A percentile compares a stretch with the other conserved stretches of the same genome.
phyloP scores from a whole-genome alignment of 2,888 invertebrate species.

The Lobophora halterata region DNA sequence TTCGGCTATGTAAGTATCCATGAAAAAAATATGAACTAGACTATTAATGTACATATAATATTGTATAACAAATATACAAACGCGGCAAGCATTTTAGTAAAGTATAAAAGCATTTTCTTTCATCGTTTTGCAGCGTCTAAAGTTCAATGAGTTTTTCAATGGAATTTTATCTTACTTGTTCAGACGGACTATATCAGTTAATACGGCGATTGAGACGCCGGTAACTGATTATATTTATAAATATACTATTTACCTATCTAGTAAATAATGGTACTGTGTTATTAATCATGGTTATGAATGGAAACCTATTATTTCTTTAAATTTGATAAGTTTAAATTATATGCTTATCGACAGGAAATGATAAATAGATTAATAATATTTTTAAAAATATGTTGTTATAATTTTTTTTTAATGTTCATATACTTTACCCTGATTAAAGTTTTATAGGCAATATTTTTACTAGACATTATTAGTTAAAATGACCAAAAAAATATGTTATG shows the following conservation, averaged over 20 bases:
- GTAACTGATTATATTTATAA: conserved; percentile 11
- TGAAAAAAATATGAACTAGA: background rate
- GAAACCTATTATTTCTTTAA: conserved; percentile 38
- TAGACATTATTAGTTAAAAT: too few relatives aligned
- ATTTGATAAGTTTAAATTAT: conserved; percentile 34
- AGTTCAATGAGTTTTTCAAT: conserved; percentile 1
- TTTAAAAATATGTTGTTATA: too few relatives aligned
- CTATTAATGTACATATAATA: too few relatives aligned
- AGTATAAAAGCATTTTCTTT: too few relatives aligned
- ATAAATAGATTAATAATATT: conserved; percentile 15
- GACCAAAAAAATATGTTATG: too few relatives aligned
- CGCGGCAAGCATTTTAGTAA: conserved; percentile 1
- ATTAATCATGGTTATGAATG: conserved; percentile 38
- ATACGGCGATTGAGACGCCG: conserved; percentile 21
- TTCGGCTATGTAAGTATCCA: conserved; percentile 77
- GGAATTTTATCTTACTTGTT: conserved; percentile 16
- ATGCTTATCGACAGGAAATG: conserved; percentile 27
- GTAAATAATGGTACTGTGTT: conserved; percentile 7
- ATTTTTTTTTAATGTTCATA: conserved; percentile 2
- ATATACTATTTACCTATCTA: conserved; percentile 6
- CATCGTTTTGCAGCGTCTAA: conserved; percentile 7
- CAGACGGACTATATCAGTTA: conserved; percentile 18
- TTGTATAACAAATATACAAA: background rate
- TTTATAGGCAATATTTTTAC: background rate
- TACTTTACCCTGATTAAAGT: background rate